These are phyloP conservation scores for Sciurus niger DNA, from an alignment of 2,113 vertebrate species.

Conservation along the genomic window DNA sequence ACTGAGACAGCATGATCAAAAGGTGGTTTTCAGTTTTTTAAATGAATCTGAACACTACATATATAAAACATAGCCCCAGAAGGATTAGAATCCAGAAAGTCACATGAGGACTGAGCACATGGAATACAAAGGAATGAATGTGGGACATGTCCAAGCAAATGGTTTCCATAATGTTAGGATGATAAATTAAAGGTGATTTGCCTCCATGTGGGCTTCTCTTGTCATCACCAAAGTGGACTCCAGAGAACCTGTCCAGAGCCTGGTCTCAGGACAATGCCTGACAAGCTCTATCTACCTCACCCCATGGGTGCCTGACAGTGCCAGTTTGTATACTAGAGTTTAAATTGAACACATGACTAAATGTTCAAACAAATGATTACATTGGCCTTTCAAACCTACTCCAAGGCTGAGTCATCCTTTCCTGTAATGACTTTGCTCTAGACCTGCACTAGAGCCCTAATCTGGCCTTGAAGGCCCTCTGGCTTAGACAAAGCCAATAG, in stretches of 20 bases:
- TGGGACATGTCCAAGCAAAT: not conserved
- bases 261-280: not conserved
- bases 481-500: not conserved
- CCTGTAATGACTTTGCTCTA: not conserved
- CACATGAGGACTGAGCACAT: not conserved
- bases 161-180: not conserved
- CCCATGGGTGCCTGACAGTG: not conserved
- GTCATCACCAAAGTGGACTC: not conserved
- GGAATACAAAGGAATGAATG: not conserved
- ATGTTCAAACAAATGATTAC: conserved; percentile 25
- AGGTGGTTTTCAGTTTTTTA: not conserved
- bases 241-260: not conserved
- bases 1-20: conserved; percentile 17
- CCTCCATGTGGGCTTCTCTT: not conserved
- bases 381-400: not conserved
- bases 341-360: conserved; percentile 47
- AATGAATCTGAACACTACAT: not conserved
- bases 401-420: conserved; percentile 46
- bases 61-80: not conserved
- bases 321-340: conserved; percentile 41
- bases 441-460: conserved; percentile 1
- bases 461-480: not conserved
- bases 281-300: not conserved
- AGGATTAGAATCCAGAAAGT: not conserved
- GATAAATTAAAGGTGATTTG: not conserved